Conservation (phyloP, 1,140 invertebrate genomes). For the Helicoverpa zea region DNA sequence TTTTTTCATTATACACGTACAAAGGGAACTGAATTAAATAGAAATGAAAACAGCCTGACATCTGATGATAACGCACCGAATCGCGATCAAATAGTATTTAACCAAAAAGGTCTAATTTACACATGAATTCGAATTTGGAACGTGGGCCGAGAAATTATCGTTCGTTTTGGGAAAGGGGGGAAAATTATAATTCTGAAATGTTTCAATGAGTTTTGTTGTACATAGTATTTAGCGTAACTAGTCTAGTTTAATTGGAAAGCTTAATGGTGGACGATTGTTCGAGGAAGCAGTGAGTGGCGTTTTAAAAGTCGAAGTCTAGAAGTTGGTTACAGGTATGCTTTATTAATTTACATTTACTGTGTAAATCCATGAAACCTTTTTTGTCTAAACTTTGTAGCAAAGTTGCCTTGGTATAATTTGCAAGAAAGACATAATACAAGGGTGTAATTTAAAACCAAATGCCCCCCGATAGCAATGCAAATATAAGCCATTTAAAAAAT, state of each 20-base stretch:
- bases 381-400: too few species aligned
- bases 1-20: not conserved
- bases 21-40: not conserved
- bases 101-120: conserved; percentile 16
- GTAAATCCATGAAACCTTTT: too few species aligned
- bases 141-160: not conserved
- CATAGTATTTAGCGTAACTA: not conserved
- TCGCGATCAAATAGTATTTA: not conserved
- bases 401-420: too few species aligned
- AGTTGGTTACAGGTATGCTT: too few species aligned
- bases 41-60: not conserved
- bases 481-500: not conserved
- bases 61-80: not conserved
- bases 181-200: not conserved
- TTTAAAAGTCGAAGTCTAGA: too few species aligned
- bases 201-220: not conserved
- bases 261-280: not conserved
- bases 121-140: conserved; percentile 12
- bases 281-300: not conserved
- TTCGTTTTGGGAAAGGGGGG: not conserved
- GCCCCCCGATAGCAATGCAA: too few species aligned
- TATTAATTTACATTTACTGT: too few species aligned
- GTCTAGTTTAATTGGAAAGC: not conserved
- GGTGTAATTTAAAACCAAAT: too few species aligned
- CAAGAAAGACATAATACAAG: too few species aligned